These are phyloP conservation scores for Melolontha melolontha DNA, from an alignment of 2,888 invertebrate species.

Conservation along the genomic window DNA sequence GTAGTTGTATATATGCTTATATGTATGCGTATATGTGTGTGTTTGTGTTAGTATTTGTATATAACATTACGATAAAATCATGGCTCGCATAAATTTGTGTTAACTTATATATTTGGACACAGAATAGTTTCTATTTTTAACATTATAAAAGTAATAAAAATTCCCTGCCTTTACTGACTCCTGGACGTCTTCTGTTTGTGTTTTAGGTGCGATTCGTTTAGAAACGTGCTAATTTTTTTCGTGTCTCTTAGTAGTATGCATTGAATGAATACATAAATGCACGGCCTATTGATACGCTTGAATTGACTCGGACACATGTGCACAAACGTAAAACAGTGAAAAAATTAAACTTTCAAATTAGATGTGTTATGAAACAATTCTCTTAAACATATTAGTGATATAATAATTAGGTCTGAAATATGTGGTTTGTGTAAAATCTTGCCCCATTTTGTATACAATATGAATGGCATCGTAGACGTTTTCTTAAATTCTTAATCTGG, in stretches of 20 bases:
- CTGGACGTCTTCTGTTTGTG: too few species aligned
- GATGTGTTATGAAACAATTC: conserved; percentile 23
- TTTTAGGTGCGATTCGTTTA: too few species aligned
- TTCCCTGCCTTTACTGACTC: not conserved
- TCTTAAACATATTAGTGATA: too few species aligned
- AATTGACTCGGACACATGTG: conserved; percentile 12
- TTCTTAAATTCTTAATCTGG: too few species aligned
- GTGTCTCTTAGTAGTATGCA: too few species aligned
- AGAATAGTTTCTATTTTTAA: not conserved
- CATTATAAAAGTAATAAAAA: not conserved
- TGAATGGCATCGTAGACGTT: too few species aligned
- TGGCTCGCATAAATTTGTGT: conserved; percentile 1
- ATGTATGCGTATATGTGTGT: not conserved
- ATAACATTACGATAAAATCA: conserved; percentile 11
- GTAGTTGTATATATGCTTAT: not conserved
- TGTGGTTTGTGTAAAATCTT: too few species aligned
- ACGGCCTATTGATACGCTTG: conserved; percentile 25
- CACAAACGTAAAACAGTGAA: conserved; percentile 1
- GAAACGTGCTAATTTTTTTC: too few species aligned
- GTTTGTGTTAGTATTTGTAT: not conserved
- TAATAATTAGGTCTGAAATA: too few species aligned
- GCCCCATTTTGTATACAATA: too few species aligned
- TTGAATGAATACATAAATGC: not conserved
- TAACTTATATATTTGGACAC: conserved; percentile 4
- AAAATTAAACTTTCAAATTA: conserved; percentile 34